Base-by-base conservation (phyloP, 2,888 invertebrate genomes). In the Stenotaenia linearis region DNA sequence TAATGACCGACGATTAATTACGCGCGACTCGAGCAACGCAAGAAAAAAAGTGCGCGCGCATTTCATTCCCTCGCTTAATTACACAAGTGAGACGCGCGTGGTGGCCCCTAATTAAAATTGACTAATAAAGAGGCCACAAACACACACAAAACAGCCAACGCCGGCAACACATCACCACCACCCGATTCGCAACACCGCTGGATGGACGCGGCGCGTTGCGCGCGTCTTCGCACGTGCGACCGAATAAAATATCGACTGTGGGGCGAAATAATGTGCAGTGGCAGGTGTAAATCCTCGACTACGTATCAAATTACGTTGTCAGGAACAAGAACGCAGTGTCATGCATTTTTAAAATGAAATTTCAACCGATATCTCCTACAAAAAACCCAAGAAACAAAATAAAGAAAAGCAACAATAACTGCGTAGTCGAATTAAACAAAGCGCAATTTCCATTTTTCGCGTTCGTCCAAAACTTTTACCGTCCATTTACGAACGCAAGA, bases 41-140 rank as follows among this genome's bases (percentile, higher is more conserved):
- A 23, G 28, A 69, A 69, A 69, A 69, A 69, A 50, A 50, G 50
- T 50, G 50, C 25, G 69, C 69, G 69, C 69, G 69, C 69, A 23
- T 69, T 28, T 69, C 69, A 10, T 69, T 69, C 69, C 69, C 69
- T 50, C 69, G 77, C 77, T 77, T 77, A 77, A 77, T 77, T 77
- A 77, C 77, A 45, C 40, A 77, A 77, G 69, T 28, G 69, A 69
- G 69, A 77, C 77, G 40, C 77, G 77, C 77, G 45, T 77, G 77
- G 40, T 77, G 77, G 69, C 69, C 69, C 45, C 69, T 77, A 77
- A 77, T 77, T 77, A 77, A 77, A 77, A 77, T 77, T 77, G 77
- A 45, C 40, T 77, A 77, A 77, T 77, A 45, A 77, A 77, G 78
- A 78, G 28, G 56, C 35, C 56, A 61, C 45, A 56, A 78, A 61